A percentile compares a stretch with the other conserved stretches of the same genome.
Conservation (phyloP, 2,113 vertebrate species). For the Murina feae region DNA sequence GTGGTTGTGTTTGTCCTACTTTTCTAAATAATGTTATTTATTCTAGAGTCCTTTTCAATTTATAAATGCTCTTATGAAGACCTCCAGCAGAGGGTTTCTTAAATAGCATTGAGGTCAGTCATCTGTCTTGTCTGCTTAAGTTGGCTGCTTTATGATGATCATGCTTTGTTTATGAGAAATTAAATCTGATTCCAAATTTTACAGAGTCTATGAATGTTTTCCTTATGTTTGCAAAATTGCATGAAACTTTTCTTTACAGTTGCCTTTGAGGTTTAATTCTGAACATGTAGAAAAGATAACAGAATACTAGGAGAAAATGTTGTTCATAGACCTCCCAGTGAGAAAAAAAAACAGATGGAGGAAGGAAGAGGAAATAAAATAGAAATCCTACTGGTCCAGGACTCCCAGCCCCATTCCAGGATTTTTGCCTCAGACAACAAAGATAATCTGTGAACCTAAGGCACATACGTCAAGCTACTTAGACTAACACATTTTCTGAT, state of each 20-base stretch:
- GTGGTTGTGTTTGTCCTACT: neutral
- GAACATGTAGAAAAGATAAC: conserved; percentile 11
- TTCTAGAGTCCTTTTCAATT: neutral
- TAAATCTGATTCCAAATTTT: conserved; percentile 15
- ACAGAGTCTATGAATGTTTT: neutral
- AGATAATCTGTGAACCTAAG: neutral
- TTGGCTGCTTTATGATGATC: neutral
- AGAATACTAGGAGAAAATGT: conserved; percentile 15
- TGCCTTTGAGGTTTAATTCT: conserved; percentile 24
- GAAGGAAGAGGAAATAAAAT: neutral
- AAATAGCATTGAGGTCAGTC: neutral
- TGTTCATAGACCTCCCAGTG: neutral
- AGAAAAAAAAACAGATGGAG: neutral
- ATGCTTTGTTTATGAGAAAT: conserved; percentile 1
- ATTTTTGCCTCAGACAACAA: neutral
- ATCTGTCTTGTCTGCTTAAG: neutral
- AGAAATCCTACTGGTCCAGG: neutral
- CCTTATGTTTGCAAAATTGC: neutral
- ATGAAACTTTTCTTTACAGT: neutral
- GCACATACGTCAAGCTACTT: neutral
- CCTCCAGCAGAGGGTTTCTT: neutral
- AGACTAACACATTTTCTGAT: neutral
- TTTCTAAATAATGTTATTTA: neutral
- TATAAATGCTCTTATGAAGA: neutral
- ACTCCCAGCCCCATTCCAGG: neutral